Base-by-base conservation (phyloP, 2,797 vertebrate species). In the Morelia viridis region DNA sequence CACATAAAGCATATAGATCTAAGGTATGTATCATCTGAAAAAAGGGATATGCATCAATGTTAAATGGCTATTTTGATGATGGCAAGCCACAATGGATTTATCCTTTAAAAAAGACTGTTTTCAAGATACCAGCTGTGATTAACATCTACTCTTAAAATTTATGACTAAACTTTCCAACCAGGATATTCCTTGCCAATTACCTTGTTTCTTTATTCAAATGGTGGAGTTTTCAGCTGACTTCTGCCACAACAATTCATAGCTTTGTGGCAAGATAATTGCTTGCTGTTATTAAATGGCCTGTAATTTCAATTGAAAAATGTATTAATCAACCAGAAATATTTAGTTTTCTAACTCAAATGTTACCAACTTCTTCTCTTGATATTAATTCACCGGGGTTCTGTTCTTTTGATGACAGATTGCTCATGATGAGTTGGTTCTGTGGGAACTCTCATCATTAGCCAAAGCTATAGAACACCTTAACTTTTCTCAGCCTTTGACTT, bases 1-100 rank as follows among this genome's bases (percentile, higher is more conserved):
- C 98, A 98, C 56, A 97, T 99, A 96, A 99, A 98, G 95, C 98
- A 99, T 24, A 97, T 99, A 58, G 99, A 99, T 95, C 97, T 99
- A 88, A 98, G 99, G 99, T 99, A 97, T 62, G 89, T 90, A 4
- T 71, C 92, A 24, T 64, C 86, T 91, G 90, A 90, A 26, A 50
- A 8, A 41, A 87, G 5, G 76, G 17, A 22, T 41, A 62, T 11
- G 12, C 26, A 26, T 94, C 5, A 89, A 2, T 91, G 50, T 86
- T 89, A 91, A 96, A 62, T 0, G 0, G 4, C 85, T 93, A 93
- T 60, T 41, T 95, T 87, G 22, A 28, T 89, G 92, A 46, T 71
- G 88, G 35, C 89, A 89, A 83, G 17, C 26, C 61, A 0, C 0
- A 11, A 1, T 90, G 3, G 28, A 53, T n/a, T 46, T 19, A 62